Percentiles rank a stretch among this genome's conserved stretches.
These are phyloP conservation scores for Idaea dimidiata DNA, from an alignment of 2,888 invertebrate species.

Conservation along the genomic window DNA sequence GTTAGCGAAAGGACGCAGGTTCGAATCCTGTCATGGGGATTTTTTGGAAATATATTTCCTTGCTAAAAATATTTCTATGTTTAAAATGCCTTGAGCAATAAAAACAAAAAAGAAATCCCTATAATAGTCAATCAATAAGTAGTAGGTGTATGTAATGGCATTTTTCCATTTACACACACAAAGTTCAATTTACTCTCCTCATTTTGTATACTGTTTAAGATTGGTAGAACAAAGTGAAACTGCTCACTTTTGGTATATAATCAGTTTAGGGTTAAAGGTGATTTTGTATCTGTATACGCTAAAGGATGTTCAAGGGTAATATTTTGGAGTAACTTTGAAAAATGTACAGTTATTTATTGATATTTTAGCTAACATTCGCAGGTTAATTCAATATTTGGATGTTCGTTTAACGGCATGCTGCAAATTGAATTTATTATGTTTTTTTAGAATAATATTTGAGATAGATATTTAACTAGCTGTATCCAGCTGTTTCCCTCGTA, in stretches of 20 bases:
- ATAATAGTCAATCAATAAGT: no score
- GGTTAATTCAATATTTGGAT: neutral
- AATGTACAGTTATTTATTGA: slow-evolving; percentile 24
- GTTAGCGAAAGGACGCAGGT: no score
- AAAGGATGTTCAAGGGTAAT: slow-evolving; percentile 41
- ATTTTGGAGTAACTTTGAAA: slow-evolving; percentile 28
- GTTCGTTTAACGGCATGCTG: slow-evolving; percentile 3
- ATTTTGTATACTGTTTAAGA: neutral
- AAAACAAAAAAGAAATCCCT: no score
- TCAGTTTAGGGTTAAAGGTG: slow-evolving; percentile 74
- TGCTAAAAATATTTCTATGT: no score
- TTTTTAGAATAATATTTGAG: neutral
- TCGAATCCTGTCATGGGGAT: no score
- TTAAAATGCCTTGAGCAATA: no score
- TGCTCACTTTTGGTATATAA: slow-evolving; percentile 44
- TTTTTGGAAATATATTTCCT: no score
- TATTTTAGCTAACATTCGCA: slow-evolving; percentile 15
- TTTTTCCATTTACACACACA: no score
- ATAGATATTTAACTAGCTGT: no score
- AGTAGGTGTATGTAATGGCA: no score
- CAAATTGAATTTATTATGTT: neutral
- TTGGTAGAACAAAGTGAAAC: neutral
- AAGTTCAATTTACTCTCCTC: no score
- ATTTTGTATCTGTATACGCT: slow-evolving; percentile 53
- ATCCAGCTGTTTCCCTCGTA: no score